Percentiles rank a stretch among this genome's conserved stretches.
Conservation (phyloP, 2,888 invertebrate genomes). For the Opisthograptis luteolata region DNA sequence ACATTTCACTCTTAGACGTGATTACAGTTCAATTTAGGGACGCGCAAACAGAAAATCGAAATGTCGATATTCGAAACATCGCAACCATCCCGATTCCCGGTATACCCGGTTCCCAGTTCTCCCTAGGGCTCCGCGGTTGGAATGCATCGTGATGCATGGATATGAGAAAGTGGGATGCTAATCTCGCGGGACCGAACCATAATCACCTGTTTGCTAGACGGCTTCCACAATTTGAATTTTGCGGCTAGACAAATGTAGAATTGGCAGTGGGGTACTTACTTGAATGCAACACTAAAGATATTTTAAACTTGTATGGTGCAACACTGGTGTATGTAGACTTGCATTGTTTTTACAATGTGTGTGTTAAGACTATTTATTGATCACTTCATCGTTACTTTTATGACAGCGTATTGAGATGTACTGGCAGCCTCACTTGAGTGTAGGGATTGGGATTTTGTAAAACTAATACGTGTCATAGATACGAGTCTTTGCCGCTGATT, state of each 20-base stretch:
- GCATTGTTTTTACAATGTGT: no score
- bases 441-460: no score
- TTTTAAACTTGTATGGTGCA: not conserved
- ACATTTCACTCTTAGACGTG: slow-evolving; percentile 24
- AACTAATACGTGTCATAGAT: no score
- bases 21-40: slow-evolving; percentile 41
- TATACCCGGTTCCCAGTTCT: slow-evolving; percentile 38
- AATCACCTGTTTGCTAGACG: slow-evolving; percentile 64
- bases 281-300: not conserved
- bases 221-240: slow-evolving; percentile 24
- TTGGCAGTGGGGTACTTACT: not conserved
- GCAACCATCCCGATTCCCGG: slow-evolving; percentile 45
- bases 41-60: slow-evolving; percentile 39
- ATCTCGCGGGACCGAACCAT: slow-evolving; percentile 59
- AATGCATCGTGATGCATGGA: slow-evolving; percentile 75
- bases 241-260: slow-evolving; percentile 6
- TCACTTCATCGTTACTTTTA: no score
- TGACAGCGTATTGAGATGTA: no score
- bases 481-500: no score
- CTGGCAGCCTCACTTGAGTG: no score
- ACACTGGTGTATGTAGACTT: no score
- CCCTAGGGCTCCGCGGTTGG: slow-evolving; percentile 52
- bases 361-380: no score
- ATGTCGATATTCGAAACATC: slow-evolving; percentile 44
- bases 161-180: slow-evolving; percentile 62